Evolutionary conservation across 2,888 invertebrate genomes (phyloP).

Genomic region (Drosophila limbata): DNA sequence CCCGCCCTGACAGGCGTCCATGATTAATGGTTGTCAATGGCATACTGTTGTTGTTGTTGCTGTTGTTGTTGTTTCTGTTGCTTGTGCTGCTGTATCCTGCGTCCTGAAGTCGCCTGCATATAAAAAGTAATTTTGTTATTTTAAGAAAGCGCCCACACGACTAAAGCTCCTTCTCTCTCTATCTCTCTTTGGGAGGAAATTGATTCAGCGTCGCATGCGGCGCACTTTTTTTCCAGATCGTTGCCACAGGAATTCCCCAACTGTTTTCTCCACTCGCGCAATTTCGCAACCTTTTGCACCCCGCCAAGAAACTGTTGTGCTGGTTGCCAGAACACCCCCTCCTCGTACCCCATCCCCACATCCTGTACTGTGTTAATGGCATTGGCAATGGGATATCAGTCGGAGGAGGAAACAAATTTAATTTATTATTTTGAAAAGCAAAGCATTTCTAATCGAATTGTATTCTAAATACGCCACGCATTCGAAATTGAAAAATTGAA

Average conservation of each 20-base stretch:
- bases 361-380: conserved; percentile 77
- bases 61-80: conserved; percentile 32
- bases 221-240: conserved; percentile 65
- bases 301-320: conserved; percentile 59
- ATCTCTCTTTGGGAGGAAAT: conserved; percentile 70
- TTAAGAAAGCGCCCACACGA: conserved; percentile 73
- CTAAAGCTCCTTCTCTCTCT: conserved; percentile 38
- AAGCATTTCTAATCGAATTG: conserved; percentile 85
- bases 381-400: conserved; percentile 63
- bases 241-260: conserved; percentile 81
- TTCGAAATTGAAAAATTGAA: conserved; percentile 80
- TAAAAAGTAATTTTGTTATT: conserved; percentile 81
- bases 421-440: conserved; percentile 84
- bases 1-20: conserved; percentile 85
- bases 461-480: conserved; percentile 82
- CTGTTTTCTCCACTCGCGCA: conserved; percentile 50
- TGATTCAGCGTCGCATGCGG: conserved; percentile 75
- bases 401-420: conserved; percentile 74
- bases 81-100: conserved; percentile 35
- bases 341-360: not conserved
- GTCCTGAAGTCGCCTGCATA: conserved; percentile 64
- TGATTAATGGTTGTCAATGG: conserved; percentile 86
- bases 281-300: conserved; percentile 77
- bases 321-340: conserved; percentile 8
- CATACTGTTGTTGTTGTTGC: conserved; percentile 59